Evolutionary conservation across 2,113 vertebrate genomes (phyloP).

Genomic region (Microcebus griseorufus): DNA sequence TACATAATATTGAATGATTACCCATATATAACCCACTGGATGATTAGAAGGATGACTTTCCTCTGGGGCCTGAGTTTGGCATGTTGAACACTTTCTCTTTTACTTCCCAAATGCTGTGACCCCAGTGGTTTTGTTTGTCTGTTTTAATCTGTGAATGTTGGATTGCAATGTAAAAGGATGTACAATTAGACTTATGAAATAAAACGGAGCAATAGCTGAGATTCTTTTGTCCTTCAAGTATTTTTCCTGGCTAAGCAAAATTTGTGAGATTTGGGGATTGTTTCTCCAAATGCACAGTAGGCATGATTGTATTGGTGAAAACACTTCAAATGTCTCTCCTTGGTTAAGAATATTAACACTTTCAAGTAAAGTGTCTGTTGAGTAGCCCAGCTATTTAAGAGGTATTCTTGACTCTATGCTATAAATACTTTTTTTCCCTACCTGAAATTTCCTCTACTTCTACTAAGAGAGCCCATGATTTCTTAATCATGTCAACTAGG

Average conservation of each 20-base stretch:
- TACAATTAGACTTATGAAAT: conserved; percentile 27
- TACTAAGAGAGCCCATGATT: not conserved
- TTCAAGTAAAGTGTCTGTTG: not conserved
- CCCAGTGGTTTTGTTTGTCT: not conserved
- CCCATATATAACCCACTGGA: not conserved
- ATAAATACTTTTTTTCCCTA: not conserved
- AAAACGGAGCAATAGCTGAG: conserved; percentile 52
- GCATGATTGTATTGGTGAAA: not conserved
- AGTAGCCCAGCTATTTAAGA: not conserved
- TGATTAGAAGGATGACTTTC: conserved; percentile 7
- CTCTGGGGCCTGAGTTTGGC: conserved; percentile 15
- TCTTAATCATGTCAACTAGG: not conserved
- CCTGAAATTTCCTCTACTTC: not conserved
- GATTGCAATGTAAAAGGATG: not conserved
- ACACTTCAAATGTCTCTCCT: conserved; percentile 21
- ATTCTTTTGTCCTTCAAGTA: conserved; percentile 40
- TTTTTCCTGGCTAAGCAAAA: conserved; percentile 57
- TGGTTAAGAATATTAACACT: not conserved
- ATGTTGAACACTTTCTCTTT: not conserved
- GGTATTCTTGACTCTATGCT: not conserved
- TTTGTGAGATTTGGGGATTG: not conserved
- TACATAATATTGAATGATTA: not conserved
- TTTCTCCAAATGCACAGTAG: not conserved
- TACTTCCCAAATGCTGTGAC: conserved; percentile 29
- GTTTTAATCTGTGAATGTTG: conserved; percentile 25